A percentile compares a stretch with the other conserved stretches of the same genome.
Conservation (phyloP, 2,888 invertebrate species). For the Pseudococcus jackbeardsleyi region DNA sequence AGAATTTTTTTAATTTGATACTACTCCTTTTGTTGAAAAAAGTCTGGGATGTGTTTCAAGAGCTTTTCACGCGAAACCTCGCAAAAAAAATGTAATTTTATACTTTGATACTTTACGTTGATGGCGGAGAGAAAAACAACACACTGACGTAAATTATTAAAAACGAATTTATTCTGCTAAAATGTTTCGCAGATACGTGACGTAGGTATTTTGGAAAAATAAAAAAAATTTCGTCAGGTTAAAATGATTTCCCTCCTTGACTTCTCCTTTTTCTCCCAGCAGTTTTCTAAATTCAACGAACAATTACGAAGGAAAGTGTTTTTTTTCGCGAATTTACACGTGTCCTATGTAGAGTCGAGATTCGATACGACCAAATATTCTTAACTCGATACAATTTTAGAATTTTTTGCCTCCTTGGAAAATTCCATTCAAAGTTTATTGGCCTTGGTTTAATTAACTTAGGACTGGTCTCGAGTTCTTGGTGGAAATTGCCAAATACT, state of each 20-base stretch:
- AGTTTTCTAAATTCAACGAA: no score
- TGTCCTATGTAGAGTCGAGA: background rate
- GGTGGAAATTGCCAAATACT: constrained; percentile 4
- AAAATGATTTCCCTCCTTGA: background rate
- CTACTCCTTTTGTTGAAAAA: background rate
- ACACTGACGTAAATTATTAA: background rate
- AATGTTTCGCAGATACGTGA: background rate
- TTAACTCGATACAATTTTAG: background rate
- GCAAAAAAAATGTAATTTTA: constrained; percentile 28
- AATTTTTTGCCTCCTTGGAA: background rate
- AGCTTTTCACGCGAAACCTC: constrained; percentile 15
- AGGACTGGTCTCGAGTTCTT: background rate
- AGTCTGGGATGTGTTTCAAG: background rate
- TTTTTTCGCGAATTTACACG: background rate
- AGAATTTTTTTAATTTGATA: constrained; percentile 36
- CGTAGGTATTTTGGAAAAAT: background rate
- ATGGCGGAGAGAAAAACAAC: background rate
- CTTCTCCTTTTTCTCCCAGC: no score
- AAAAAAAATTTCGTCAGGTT: background rate
- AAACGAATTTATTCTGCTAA: background rate
- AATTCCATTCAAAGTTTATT: background rate
- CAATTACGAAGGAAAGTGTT: no score
- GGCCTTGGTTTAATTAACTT: constrained; percentile 16
- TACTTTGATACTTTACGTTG: constrained; percentile 35
- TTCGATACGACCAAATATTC: background rate